Conservation (phyloP, 2,113 vertebrate genomes). For the Atractosteus spatula region DNA sequence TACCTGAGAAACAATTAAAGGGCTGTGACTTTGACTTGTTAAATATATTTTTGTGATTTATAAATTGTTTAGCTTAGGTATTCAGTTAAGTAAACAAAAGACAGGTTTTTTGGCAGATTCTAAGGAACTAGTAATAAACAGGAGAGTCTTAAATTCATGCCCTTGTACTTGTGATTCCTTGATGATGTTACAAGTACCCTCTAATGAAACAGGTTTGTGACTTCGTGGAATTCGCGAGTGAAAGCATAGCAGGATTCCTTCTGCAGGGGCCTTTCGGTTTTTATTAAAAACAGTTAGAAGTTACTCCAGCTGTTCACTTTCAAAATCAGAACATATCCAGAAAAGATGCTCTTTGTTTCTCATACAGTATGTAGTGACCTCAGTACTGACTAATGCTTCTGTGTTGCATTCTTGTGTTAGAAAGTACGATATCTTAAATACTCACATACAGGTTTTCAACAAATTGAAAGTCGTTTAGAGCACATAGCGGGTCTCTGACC, state of each 20-base stretch:
- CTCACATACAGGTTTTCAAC: no score
- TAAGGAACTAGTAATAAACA: background rate
- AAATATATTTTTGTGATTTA: constrained; percentile 22
- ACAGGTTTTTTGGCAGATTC: background rate
- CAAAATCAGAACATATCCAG: no score
- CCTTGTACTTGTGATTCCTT: background rate
- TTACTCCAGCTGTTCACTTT: no score
- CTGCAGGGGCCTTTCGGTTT: no score
- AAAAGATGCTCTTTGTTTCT: no score
- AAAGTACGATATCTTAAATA: no score
- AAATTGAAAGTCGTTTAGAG: background rate
- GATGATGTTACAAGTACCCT: background rate
- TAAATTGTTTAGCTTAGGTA: constrained; percentile 11
- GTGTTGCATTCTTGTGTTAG: no score
- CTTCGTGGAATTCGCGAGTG: background rate
- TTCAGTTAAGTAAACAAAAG: constrained; percentile 2
- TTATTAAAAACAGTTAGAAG: no score
- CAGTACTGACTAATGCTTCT: no score
- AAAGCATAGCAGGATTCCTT: background rate
- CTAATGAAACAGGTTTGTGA: background rate
- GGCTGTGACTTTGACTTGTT: constrained; percentile 6
- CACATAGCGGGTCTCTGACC: background rate
- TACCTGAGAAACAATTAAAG: background rate
- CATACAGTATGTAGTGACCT: no score
- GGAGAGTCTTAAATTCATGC: background rate